Percentiles rank a stretch among this genome's conserved stretches.
These are phyloP conservation scores for Melanostoma mellinum DNA, from an alignment of 2,888 invertebrate genomes.

Conservation along the genomic window DNA sequence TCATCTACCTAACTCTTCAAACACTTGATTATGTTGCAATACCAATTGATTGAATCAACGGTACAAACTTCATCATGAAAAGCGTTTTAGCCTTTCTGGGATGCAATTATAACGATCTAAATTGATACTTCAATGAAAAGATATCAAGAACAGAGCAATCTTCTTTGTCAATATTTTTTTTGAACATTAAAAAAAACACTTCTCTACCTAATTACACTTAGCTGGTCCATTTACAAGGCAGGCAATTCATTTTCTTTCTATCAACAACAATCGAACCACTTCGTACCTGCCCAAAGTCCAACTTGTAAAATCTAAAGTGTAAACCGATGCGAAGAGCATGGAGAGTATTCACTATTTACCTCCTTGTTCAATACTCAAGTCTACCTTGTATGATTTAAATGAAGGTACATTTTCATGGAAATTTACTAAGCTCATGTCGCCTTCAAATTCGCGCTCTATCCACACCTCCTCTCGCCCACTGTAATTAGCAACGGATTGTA, in stretches of 20 bases:
- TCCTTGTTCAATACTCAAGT: slow-evolving; percentile 5
- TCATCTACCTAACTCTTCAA: too few species aligned
- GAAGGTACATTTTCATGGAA: slow-evolving; percentile 20
- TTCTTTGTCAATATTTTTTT: too few species aligned
- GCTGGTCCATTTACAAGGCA: background rate
- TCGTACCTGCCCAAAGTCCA: slow-evolving; percentile 18
- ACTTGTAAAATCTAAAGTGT: background rate
- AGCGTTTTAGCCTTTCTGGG: too few species aligned
- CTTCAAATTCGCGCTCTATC: background rate
- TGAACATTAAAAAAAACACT: too few species aligned
- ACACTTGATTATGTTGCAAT: too few species aligned
- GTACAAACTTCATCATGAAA: too few species aligned
- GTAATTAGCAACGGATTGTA: background rate
- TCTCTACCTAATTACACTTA: too few species aligned
- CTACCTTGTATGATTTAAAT: background rate
- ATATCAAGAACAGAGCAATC: too few species aligned
- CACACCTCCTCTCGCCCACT: background rate
- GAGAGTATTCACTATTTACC: background rate
- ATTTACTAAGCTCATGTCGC: slow-evolving; percentile 15
- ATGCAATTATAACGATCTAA: too few species aligned
- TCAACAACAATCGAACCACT: slow-evolving; percentile 20
- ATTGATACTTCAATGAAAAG: too few species aligned
- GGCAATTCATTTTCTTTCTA: background rate
- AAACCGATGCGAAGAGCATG: background rate
- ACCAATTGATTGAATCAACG: too few species aligned